Conservation (phyloP, 2,113 vertebrate species). For the Paramormyrops kingsleyae region DNA sequence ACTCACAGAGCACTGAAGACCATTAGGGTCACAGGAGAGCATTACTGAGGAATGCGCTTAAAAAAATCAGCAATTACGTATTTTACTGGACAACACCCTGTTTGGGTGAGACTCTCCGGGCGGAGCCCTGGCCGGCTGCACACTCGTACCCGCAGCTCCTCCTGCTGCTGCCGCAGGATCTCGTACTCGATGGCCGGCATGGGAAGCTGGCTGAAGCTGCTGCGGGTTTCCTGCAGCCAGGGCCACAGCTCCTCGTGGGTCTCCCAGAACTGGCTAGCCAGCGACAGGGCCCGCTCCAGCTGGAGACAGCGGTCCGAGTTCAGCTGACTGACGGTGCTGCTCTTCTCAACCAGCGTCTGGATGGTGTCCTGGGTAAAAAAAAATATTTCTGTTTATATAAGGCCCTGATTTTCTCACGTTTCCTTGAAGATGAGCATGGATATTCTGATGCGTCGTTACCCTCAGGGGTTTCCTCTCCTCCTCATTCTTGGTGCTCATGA, state of each 20-base stretch:
- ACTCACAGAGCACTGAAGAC: not conserved
- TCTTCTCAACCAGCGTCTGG: conserved; percentile 72
- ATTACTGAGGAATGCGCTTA: not conserved
- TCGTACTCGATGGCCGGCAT: conserved; percentile 86
- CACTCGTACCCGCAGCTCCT: conserved; percentile 84
- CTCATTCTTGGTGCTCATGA: conserved; percentile 74
- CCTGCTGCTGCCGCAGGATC: conserved; percentile 85
- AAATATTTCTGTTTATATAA: not conserved
- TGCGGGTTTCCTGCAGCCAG: conserved; percentile 81
- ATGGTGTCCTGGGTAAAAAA: conserved; percentile 70
- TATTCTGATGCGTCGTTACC: conserved; percentile 52
- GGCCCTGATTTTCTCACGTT: not conserved
- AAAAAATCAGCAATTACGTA: not conserved
- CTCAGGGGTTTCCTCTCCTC: conserved; percentile 75
- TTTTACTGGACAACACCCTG: not conserved
- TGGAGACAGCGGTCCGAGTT: conserved; percentile 94
- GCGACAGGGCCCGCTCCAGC: conserved; percentile 84
- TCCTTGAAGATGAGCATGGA: not conserved
- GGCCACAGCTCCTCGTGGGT: conserved; percentile 94
- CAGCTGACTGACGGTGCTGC: conserved; percentile 75
- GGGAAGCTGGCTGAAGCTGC: conserved; percentile 74
- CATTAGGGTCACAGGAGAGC: not conserved
- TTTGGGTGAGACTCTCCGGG: not conserved
- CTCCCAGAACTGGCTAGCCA: conserved; percentile 94
- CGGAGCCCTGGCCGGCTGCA: not conserved